Conservation (phyloP, 2,113 vertebrate species). For the Scopus umbretta region DNA sequence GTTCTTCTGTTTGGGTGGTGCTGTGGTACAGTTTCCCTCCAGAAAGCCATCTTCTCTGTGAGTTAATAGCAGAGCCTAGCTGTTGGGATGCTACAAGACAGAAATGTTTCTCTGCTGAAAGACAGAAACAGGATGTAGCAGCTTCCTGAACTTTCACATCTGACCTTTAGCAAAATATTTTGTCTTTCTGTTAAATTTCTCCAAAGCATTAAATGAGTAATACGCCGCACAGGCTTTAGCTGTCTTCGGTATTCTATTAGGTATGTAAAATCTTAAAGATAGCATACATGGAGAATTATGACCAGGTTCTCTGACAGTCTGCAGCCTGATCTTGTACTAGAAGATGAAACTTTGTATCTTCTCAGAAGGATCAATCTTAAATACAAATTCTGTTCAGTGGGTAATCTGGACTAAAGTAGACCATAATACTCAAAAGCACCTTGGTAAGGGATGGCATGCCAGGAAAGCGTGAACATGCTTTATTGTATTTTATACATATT, state of each 20-base stretch:
- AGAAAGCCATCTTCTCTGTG: not conserved
- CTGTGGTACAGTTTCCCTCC: not conserved
- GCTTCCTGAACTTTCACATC: not conserved
- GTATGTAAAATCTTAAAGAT: not conserved
- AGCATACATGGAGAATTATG: not conserved
- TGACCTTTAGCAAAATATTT: not conserved
- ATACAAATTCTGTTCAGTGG: not conserved
- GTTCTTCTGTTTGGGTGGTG: not conserved
- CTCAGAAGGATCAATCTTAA: not conserved
- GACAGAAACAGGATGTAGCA: not conserved
- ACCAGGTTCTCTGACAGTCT: not conserved
- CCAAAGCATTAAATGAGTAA: not conserved
- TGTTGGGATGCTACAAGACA: not conserved
- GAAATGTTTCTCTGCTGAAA: not conserved
- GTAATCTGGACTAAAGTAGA: not conserved
- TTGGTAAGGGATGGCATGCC: not conserved
- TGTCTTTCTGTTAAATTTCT: not conserved
- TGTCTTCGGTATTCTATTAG: not conserved
- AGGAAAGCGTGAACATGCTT: not conserved
- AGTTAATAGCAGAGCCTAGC: not conserved
- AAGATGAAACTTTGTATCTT: not conserved
- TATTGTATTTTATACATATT: not conserved
- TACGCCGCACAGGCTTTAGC: not conserved
- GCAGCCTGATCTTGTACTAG: not conserved
- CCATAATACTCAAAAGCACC: not conserved